Evolutionary conservation across 1,140 invertebrate species (phyloP), one percentile per base, ranked within the genome.

Genomic region (Druon quercuslanigerum): DNA sequence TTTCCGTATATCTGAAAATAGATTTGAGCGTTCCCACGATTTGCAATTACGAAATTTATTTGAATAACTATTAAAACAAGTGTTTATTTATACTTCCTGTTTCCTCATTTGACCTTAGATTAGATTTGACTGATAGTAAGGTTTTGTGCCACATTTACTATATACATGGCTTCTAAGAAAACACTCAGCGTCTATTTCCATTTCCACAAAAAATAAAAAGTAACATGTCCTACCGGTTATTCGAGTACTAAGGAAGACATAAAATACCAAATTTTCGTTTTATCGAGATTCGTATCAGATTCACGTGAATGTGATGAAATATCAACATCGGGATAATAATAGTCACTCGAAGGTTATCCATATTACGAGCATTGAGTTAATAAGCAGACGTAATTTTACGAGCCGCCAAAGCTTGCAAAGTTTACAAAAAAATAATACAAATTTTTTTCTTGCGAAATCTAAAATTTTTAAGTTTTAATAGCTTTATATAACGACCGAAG

Each of bases 341-440:
- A 40, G 33, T 40, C 60, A 46, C 40, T 66, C 25, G 40, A 66
- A 57, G 54, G 56, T 19, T 50, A 50, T 73, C 71, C n/a, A 33
- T 51, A 13, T 20, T 51, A 79, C 33, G 71, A 71, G 60, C 25
- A 56, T 40, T 13, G 72, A 73, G 71, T 70, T 66, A 73, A 73
- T 70, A 66, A 77, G 71, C 51, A 46, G 40, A 46, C 8, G 40
- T 46, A 9, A 46, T 46, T 46, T 46, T 46, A 46, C 40, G 40
- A 46, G 40, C 2, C 25, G 5, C 3, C 5, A 33, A 33, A 33
- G 5, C 5, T 33, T 33, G 25, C 25, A 33, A 33, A 33, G 25
- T 33, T 33, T 33, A 33, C 5, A 33, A 33, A 33, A 1, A 33
- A 33, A 33, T 33, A 33, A 33, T 5, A 33, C 2, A 33, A 33